Evolutionary conservation across 1,140 invertebrate species (phyloP), one percentile per base, ranked within the genome.

Genomic region (Gryon sp.): DNA sequence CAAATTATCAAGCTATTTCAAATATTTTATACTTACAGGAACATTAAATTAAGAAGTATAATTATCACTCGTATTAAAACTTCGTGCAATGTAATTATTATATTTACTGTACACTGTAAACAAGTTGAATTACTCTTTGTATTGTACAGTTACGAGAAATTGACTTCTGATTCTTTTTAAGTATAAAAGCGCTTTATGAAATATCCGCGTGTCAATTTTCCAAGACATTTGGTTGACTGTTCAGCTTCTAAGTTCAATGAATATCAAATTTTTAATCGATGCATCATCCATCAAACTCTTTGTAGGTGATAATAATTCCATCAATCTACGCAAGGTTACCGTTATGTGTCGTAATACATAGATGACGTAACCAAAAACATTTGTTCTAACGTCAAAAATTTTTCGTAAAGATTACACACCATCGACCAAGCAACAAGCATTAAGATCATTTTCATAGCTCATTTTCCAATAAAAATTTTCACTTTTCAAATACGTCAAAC

Each of bases 391-490:
- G 36, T 69, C 43, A 52, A 28, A 57, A 32, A 46, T 14, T 28
- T 30, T 53, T 28, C n/a, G 4, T 45, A 70, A 60, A 69, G 46
- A 62, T 53, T 53, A 45, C 15, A 45, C 8, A 45, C 8, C 8
- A 2, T 41, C 18, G 18, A n/a, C 36, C 55, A 43, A 60, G n/a
- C n/a, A n/a, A n/a, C 20, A 72, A 53, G 62, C 24, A 46, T 6
- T 19, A 1, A 22, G 30, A 48, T 46, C 30, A 16, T 48, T 50
- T 46, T 50, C 50, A 0, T 14, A 55, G 30, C 57, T 57, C 26
- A 73, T 73, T 73, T 63, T 59, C 52, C 59, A 65, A 73, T 65
- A 59, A 59, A 63, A 50, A 22, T 66, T 66, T 60, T 66, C 53
- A 60, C 59, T 66, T 60, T 66, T 66, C 46, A 55, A 60, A 53